Evolutionary conservation across 1,140 invertebrate genomes (phyloP).

Genomic region (Pseudomyrmex pallidus): DNA sequence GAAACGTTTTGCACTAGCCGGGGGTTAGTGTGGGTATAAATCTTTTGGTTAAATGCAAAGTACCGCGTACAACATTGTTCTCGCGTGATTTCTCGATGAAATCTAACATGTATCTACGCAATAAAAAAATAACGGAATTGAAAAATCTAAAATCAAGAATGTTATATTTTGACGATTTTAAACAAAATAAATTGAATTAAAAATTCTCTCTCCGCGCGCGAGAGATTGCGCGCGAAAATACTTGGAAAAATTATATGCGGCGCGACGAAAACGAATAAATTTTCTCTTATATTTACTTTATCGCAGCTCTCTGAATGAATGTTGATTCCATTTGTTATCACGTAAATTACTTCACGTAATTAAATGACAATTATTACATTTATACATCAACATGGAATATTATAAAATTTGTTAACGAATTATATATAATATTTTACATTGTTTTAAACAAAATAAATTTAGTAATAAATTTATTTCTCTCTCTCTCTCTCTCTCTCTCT

Average conservation of each 20-base stretch:
- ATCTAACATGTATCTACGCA: neutral
- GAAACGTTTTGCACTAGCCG: neutral
- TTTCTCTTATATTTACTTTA: too few species aligned
- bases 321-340: too few species aligned
- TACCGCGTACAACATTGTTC: neutral
- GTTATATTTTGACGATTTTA: neutral
- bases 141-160: neutral
- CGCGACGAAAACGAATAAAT: too few species aligned
- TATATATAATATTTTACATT: too few species aligned
- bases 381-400: too few species aligned
- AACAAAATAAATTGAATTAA: conserved; percentile 8
- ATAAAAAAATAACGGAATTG: neutral
- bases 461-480: too few species aligned
- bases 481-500: too few species aligned
- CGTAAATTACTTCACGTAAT: too few species aligned
- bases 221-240: neutral
- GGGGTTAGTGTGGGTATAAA: neutral
- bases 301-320: too few species aligned
- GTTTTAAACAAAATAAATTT: too few species aligned
- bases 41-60: neutral
- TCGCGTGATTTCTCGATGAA: neutral
- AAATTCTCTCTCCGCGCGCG: neutral
- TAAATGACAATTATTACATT: too few species aligned
- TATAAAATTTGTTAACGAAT: too few species aligned
- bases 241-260: conserved; percentile 1